Base-by-base conservation (phyloP, 2,113 vertebrate genomes). In the Trogon surrucura region DNA sequence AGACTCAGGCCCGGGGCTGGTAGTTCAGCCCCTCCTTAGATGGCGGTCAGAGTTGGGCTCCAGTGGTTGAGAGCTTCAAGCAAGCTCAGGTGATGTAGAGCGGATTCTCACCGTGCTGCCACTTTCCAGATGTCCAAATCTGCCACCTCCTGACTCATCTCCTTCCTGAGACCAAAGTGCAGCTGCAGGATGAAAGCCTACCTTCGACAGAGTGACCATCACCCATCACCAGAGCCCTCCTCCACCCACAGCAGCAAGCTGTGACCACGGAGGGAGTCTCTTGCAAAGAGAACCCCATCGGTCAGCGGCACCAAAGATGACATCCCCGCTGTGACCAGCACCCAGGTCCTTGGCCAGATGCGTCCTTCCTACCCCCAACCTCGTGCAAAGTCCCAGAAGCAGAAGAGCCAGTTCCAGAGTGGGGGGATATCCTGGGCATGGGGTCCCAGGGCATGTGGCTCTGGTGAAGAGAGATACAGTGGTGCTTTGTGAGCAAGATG, bases 261-360 rank as follows among this genome's bases (percentile, higher is more conserved):
- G 11, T 4, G 17, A 13, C 15, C 13, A 2, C 45, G 29, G 19
- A 75, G 48, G 32, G 13, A 21, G 44, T 44, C 45, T 53, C 32
- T 66, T 1, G 0, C 41, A 48, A 27, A 83, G 38, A 50, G 26
- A 30, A 54, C 36, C 26, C 34, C 11, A 8, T 7, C 0, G 0
- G n/a, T 48, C 61, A 54, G 18, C 1, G 2, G 47, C 25, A 67
- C 58, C 60, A 2, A 26, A 80, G 69, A 14, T 15, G 9, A 34
- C 54, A 51, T 29, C 15, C 64, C 10, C 1, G 2, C 38, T 1
- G 2, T 18, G 25, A 56, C 36, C 57, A 38, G 44, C 0, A 0
- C 13, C 23, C 1, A 1, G 47, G 36, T 8, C 47, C n/a, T 62
- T 48, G 34, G 18, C 34, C 34, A 30, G 32, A 50, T 1, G 1